Base-by-base conservation (phyloP, 2,888 invertebrate genomes). In the Trissoscelio sp. region DNA sequence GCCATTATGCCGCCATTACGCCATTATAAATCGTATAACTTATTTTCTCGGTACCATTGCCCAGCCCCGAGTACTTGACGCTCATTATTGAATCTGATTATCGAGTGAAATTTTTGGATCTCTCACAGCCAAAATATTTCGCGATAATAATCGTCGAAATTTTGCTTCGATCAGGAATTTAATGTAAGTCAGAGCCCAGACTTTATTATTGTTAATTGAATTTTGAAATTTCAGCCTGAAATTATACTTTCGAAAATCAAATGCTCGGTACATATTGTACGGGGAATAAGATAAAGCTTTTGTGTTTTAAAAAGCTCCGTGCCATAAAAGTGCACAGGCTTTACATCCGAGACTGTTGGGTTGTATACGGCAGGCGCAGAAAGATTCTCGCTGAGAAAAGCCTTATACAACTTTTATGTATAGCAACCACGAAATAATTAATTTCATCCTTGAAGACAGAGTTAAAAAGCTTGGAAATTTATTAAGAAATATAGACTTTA, bases 11-110 rank as follows among this genome's bases (percentile, higher is more conserved):
- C 87, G 87, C 85, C 87, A 89, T 90, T 89, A 90, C 88, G 84
- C 88, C 86, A 86, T 88, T 89, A 89, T 89, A 89, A 90, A 89
- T 90, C 89, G 89, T 85, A 84, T 80, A 85, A 87, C 85, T 88
- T 85, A 85, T 87, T 88, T 88, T 87, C 81, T 75, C 69, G 83
- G 84, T 82, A 78, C 81, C 79, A 57, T 58, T 57, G 20, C 14
- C 3, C 34, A 11, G 2, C 34, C 44, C 53, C 78, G 62, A 75
- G 79, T 75, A 82, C 82, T 85, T 85, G 84, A 88, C 86, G 86
- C 86, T 85, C 73, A 70, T 88, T 85, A 87, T 64, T 73, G 72
- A 86, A 85, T 87, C 86, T 74, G 72, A 60, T 70, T 74, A 83
- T 83, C 81, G 77, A 82, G 82, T 83, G 83, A 86, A 83, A 77